These are phyloP conservation scores for Samia ricini DNA, from an alignment of 1,140 invertebrate genomes.

Conservation along the genomic window DNA sequence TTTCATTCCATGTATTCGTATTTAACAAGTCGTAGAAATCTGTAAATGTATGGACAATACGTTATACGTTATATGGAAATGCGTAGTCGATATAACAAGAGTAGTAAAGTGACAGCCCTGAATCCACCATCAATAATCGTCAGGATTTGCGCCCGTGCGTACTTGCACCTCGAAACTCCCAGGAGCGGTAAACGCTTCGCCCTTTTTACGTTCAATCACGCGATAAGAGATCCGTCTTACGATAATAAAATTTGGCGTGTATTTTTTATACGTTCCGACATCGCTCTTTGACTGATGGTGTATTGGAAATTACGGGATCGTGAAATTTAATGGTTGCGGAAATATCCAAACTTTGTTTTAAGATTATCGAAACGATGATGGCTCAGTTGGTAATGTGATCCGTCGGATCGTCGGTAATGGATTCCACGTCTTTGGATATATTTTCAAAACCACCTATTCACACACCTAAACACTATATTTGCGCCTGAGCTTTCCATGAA, in stretches of 20 bases:
- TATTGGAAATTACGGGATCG: background rate
- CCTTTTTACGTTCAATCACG: conserved; percentile 12
- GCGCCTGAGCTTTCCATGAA: no score
- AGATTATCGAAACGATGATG: no score
- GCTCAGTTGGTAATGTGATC: no score
- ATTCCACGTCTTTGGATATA: no score
- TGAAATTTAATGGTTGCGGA: background rate
- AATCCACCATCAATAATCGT: conserved; percentile 9
- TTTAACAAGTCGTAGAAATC: background rate
- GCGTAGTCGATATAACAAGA: background rate
- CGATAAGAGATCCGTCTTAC: conserved; percentile 11
- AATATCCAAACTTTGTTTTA: no score
- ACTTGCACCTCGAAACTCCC: conserved; percentile 2
- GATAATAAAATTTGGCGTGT: conserved; percentile 11
- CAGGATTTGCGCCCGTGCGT: conserved; percentile 5
- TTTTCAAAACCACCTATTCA: no score
- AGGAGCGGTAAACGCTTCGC: background rate
- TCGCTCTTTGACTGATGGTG: background rate
- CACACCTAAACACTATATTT: no score
- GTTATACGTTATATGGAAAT: background rate
- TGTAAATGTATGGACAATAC: background rate
- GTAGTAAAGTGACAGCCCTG: conserved; percentile 3
- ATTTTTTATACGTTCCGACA: background rate
- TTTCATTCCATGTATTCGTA: no score
- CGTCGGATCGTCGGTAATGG: no score